Percentiles rank a stretch among this genome's conserved stretches.
Evolutionary conservation across 2,888 invertebrate genomes (phyloP).

Genomic region (Caenorhabditis sp.): DNA sequence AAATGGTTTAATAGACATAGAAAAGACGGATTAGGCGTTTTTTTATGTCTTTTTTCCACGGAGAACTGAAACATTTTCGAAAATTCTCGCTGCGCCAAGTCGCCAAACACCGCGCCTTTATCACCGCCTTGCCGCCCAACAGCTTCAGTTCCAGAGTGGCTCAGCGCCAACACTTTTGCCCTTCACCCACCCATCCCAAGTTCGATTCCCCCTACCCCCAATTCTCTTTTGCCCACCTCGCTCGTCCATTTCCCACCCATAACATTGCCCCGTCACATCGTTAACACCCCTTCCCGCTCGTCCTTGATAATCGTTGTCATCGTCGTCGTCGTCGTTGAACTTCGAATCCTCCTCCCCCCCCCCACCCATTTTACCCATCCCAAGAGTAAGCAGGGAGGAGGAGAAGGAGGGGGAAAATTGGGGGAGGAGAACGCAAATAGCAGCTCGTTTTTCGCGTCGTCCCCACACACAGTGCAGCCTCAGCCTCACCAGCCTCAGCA

Average conservation of each 20-base stretch:
- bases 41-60: conserved; percentile 2
- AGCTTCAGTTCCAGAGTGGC: neutral
- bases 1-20: conserved; percentile 3
- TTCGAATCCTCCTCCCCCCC: neutral
- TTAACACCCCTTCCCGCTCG: conserved; percentile 29
- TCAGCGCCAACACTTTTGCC: neutral
- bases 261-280: conserved; percentile 27
- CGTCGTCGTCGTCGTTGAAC: conserved; percentile 14
- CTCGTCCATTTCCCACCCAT: conserved; percentile 20
- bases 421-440: conserved; percentile 58
- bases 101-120: neutral
- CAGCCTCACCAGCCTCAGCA: too few relatives aligned
- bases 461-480: too few relatives aligned
- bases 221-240: neutral
- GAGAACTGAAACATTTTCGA: too few relatives aligned
- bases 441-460: conserved; percentile 60
- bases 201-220: neutral
- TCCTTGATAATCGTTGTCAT: conserved; percentile 42
- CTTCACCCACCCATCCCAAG: neutral
- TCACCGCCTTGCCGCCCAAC: neutral
- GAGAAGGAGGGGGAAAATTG: conserved; percentile 15
- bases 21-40: conserved; percentile 23
- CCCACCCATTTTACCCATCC: neutral
- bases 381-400: neutral
- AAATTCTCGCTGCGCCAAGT: too few relatives aligned